Evolutionary conservation across 2,113 vertebrate species (phyloP).

Genomic region (Okapia johnstoni): DNA sequence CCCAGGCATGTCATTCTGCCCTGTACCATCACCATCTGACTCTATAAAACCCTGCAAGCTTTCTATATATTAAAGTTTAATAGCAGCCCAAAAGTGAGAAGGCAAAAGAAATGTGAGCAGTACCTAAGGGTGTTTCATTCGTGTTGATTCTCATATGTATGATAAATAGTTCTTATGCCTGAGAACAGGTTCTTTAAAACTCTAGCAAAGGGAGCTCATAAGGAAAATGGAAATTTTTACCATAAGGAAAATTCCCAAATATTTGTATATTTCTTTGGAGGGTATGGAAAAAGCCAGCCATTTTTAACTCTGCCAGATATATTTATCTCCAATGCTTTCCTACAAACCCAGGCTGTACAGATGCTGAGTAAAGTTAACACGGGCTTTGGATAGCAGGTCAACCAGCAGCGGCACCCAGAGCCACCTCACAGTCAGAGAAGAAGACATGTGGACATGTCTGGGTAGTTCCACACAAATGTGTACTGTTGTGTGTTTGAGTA

Average conservation of each 20-base stretch:
- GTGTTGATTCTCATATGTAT: slow-evolving; percentile 43
- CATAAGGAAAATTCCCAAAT: slow-evolving; percentile 21
- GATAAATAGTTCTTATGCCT: slow-evolving; percentile 36
- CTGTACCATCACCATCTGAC: neutral
- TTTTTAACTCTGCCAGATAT: neutral
- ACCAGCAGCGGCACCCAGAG: neutral
- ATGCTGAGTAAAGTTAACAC: fast-evolving
- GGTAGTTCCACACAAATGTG: neutral
- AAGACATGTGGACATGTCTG: neutral
- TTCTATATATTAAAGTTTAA: slow-evolving; percentile 40
- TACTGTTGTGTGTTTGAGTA: neutral
- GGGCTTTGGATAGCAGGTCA: neutral
- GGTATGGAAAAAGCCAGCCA: neutral
- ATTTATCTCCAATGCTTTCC: neutral
- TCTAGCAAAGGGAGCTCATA: neutral
- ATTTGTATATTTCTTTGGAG: slow-evolving; percentile 12
- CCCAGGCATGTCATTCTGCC: neutral
- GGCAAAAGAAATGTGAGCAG: neutral
- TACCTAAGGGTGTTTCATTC: slow-evolving; percentile 33
- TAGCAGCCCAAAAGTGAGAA: neutral
- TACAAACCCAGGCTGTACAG: neutral
- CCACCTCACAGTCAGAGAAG: neutral
- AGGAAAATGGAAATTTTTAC: slow-evolving; percentile 4
- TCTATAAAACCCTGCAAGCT: slow-evolving; percentile 40
- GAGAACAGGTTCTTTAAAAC: slow-evolving; percentile 8